Evolutionary conservation across 2,113 vertebrate species (phyloP), one percentile per base, ranked within the genome.

Genomic region (Electrona antarctica): DNA sequence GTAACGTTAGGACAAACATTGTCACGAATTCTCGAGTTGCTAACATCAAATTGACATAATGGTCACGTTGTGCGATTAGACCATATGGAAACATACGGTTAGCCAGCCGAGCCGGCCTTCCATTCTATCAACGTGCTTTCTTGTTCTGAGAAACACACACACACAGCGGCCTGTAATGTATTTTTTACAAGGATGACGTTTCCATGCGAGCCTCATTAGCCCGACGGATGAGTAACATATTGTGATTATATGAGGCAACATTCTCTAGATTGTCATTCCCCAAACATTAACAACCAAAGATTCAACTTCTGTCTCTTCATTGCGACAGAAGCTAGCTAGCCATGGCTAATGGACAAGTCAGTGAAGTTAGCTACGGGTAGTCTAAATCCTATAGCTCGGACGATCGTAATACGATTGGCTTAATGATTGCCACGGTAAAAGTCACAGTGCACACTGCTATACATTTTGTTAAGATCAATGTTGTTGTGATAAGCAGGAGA

Each of bases 111-210:
- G 7, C 65, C 76, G 67, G 73, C 74, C 71, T 78, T 51, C 59
- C 41, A 67, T 68, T 56, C 29, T n/a, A 78, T 68, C 81, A 87
- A 79, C 73, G 69, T 84, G 80, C 73, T 77, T 55, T 84, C 76
- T 78, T 70, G 69, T 71, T 41, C 68, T 67, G 73, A 86, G 82
- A 67, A 67, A 81, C 49, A 75, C 21, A 21, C 21, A 21, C 21
- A 21, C 79, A 87, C 82, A 67, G 84, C 80, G 89, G 86, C 90
- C 89, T 88, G 78, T 3, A 6, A 41, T 41, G 78, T 3, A 6
- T 4, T 41, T 41, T 76, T 55, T 63, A 63, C 56, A 78, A 51
- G 85, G 49, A 89, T 90, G 86, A 91, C 89, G 90, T 89, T 85
- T 86, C 21, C 84, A 87, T 86, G 68, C 76, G 10, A 58, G 8